Percentiles rank a stretch among this genome's conserved stretches.
These are phyloP conservation scores for Synanthedon tipuliformis DNA, from an alignment of 2,888 invertebrate species.

Conservation along the genomic window DNA sequence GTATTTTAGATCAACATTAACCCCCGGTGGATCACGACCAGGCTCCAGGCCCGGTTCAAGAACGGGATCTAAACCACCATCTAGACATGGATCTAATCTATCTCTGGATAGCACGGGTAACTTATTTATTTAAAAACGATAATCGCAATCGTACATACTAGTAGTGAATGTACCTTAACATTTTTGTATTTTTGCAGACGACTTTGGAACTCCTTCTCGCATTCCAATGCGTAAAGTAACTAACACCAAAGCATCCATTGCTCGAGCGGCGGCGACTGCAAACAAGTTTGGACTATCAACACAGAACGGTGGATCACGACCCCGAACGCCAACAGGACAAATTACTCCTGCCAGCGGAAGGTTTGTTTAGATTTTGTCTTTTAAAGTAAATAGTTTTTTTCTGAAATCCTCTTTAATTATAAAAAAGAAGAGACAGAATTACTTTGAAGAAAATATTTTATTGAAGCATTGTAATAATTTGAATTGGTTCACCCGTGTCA, in stretches of 20 bases:
- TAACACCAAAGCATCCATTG: conserved; percentile 66
- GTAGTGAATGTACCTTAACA: not conserved
- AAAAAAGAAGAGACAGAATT: no score
- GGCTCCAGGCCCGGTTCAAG: conserved; percentile 87
- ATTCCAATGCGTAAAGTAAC: conserved; percentile 81
- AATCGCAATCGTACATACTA: not conserved
- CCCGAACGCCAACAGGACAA: conserved; percentile 82
- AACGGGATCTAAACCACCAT: conserved; percentile 91
- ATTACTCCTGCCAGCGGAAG: conserved; percentile 82
- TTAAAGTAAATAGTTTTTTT: not conserved
- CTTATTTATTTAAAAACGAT: conserved; percentile 1
- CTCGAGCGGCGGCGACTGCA: conserved; percentile 72
- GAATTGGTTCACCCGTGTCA: conserved; percentile 27
- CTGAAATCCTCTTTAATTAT: no score
- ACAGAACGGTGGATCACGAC: conserved; percentile 74
- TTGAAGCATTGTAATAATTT: not conserved
- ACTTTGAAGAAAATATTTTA: not conserved
- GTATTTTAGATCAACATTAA: conserved; percentile 71
- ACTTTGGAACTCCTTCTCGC: conserved; percentile 80
- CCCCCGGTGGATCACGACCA: conserved; percentile 86
- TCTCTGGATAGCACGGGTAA: conserved; percentile 90
- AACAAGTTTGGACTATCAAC: conserved; percentile 69
- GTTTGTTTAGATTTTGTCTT: conserved; percentile 36
- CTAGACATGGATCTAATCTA: conserved; percentile 91
- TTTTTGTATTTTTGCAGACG: conserved; percentile 60